Conservation (phyloP, 2,113 vertebrate genomes). For the Daboia siamensis region DNA sequence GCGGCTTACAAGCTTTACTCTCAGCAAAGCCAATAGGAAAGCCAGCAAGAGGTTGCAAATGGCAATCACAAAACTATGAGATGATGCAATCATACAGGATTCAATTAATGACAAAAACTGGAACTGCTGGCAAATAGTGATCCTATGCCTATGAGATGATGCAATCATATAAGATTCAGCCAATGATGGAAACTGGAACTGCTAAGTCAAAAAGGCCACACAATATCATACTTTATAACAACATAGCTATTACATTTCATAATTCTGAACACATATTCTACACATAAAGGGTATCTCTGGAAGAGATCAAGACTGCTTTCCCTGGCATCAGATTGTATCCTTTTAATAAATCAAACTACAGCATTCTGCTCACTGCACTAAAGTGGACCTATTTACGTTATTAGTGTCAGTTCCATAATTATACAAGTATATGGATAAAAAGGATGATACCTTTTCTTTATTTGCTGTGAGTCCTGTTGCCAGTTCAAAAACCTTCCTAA, state of each 20-base stretch:
- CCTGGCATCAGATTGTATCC: neutral
- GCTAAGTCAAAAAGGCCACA: neutral
- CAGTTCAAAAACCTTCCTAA: neutral
- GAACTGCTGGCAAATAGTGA: neutral
- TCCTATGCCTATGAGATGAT: neutral
- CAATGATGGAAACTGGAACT: neutral
- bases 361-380: no score
- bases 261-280: neutral
- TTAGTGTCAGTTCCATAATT: neutral
- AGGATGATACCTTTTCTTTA: neutral
- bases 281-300: neutral
- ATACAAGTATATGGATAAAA: neutral
- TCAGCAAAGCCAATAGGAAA: neutral
- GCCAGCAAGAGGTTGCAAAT: neutral
- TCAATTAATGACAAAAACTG: neutral
- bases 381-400: neutral
- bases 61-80: neutral
- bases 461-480: neutral
- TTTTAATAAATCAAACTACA: neutral
- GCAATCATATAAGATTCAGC: neutral
- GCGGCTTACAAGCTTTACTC: no score
- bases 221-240: neutral
- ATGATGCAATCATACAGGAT: neutral
- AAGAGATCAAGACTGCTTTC: neutral
- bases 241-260: neutral